Evolutionary conservation across 2,797 vertebrate genomes (phyloP), one percentile per base, ranked within the genome.

Genomic region (Salarias fasciatus): DNA sequence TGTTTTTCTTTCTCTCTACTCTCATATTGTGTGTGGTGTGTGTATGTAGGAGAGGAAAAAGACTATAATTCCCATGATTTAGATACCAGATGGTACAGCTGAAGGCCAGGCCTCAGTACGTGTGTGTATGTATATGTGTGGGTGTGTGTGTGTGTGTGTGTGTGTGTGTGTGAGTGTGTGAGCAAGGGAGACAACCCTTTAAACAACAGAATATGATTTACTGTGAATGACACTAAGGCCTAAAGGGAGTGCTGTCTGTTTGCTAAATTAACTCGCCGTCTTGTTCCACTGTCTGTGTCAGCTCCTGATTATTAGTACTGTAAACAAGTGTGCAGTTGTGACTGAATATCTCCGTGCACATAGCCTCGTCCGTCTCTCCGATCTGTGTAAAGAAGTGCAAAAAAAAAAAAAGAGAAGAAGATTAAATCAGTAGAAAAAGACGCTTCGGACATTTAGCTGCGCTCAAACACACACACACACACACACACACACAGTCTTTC

Each of bases 81-180:
- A 76, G 84, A 91, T 80, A 88, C 88, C 84, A 89, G 92, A 93
- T 88, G 86, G 91, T 90, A 78, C 79, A 82, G 64, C 83, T 83
- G 86, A 91, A 90, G 86, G 83, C 75, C 74, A 67, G 76, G 77
- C 83, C 79, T 89, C 81, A 59, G 63, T 9, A 1, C 9, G 11
- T 69, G 6, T 58, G 63, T 69, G 58, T 63, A 53, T 47, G 35
- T 52, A 60, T 44, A 35, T 47, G 51, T 53, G 61, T 58, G 51
- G 43, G 50, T 70, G 45, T 52, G 61, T 47, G 59, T n/a, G n/a
- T n/a, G 62, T 40, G 69, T 58, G 63, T 69, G 58, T 63, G 53
- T 47, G 35, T 52, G 60, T 44, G 35, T 47, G 51, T 53, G 61
- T 58, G 51, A 43, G 50, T 70, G 45, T 52, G 61, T 47, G 59